Conservation (phyloP, 2,888 invertebrate genomes). For the Acleris laterana region DNA sequence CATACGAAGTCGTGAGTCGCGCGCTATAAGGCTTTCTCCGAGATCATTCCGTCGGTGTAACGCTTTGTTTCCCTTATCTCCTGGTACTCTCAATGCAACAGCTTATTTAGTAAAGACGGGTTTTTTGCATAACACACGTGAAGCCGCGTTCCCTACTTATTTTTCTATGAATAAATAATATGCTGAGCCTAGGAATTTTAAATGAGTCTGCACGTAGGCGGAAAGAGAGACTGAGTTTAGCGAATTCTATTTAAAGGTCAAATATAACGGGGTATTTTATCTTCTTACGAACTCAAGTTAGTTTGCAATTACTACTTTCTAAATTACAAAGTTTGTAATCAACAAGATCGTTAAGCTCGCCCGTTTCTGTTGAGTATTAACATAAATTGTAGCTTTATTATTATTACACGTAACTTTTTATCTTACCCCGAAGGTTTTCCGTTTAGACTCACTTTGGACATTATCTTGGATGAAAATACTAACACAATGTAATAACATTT, state of each 20-base stretch:
- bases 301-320: neutral
- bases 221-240: slow-evolving; percentile 13
- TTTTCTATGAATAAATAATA: slow-evolving; percentile 33
- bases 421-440: too few relatives aligned
- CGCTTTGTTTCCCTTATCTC: slow-evolving; percentile 24
- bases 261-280: slow-evolving; percentile 7
- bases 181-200: slow-evolving; percentile 31
- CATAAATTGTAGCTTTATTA: too few relatives aligned
- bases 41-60: neutral
- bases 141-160: slow-evolving; percentile 19
- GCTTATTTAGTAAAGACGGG: slow-evolving; percentile 12
- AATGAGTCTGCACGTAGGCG: slow-evolving; percentile 19
- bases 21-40: neutral
- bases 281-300: neutral
- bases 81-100: slow-evolving; percentile 20
- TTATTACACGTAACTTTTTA: neutral
- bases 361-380: too few relatives aligned
- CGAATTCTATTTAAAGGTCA: slow-evolving; percentile 14
- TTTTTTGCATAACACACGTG: slow-evolving; percentile 29
- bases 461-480: too few relatives aligned
- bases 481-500: too few relatives aligned
- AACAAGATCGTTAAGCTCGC: too few relatives aligned
- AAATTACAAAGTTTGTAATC: too few relatives aligned
- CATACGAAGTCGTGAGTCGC: slow-evolving; percentile 5
- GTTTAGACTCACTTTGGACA: too few relatives aligned